phyloP scores from a whole-genome alignment of 2,888 invertebrate species.

The Nomada goodeniana region DNA sequence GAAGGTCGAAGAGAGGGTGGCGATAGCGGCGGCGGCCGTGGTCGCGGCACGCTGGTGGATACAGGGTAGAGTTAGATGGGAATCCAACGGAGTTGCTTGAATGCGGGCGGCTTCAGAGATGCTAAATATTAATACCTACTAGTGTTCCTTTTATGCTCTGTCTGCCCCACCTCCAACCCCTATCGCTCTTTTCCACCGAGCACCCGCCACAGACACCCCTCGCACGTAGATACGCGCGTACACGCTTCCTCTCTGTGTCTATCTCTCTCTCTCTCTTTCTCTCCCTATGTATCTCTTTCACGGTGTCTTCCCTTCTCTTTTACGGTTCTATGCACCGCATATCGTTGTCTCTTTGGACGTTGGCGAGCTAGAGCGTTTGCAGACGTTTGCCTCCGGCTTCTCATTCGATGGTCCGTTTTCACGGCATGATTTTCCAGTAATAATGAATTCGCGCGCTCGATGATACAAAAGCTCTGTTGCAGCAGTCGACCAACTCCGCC shows the following conservation, averaged over 20 bases:
- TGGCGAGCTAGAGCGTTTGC: conserved; percentile 60
- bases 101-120: conserved; percentile 82
- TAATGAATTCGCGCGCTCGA: conserved; percentile 54
- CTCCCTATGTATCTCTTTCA: conserved; percentile 42
- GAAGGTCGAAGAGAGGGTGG: too few relatives aligned
- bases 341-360: conserved; percentile 65
- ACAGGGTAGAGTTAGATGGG: conserved; percentile 73
- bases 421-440: conserved; percentile 43
- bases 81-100: conserved; percentile 81
- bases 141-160: conserved; percentile 82
- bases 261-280: conserved; percentile 12
- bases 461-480: conserved; percentile 37
- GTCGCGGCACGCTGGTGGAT: conserved; percentile 48
- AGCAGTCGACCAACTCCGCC: conserved; percentile 25
- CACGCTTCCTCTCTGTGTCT: conserved; percentile 49
- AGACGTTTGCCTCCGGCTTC: conserved; percentile 64
- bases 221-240: conserved; percentile 18
- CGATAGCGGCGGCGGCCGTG: neutral
- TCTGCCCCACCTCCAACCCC: conserved; percentile 71
- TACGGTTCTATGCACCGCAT: conserved; percentile 23
- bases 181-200: conserved; percentile 71
- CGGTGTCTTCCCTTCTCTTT: conserved; percentile 53
- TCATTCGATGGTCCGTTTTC: conserved; percentile 64
- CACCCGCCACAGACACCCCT: conserved; percentile 25
- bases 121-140: conserved; percentile 84